Percentiles rank a stretch among this genome's conserved stretches.
Evolutionary conservation across 23 tunicate genomes (phyloP).

Genomic region (Trididemnum miniatum): DNA sequence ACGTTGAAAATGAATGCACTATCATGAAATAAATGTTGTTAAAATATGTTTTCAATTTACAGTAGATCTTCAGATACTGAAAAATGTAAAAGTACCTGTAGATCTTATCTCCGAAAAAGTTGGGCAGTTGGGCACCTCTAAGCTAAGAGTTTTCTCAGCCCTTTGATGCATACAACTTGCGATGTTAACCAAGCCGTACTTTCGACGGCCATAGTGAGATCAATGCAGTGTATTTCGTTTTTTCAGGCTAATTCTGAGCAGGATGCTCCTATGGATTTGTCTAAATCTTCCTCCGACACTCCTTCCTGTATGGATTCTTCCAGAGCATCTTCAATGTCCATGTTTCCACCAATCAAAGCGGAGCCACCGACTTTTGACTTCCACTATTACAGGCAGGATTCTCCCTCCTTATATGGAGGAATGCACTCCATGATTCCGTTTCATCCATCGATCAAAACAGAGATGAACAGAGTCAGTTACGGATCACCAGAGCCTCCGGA

Average conservation of each 20-base stretch:
- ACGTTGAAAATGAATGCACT: no score
- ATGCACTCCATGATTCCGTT: not conserved
- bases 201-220: no score
- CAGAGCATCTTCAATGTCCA: not conserved
- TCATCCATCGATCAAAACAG: not conserved
- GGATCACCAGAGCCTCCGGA: not conserved
- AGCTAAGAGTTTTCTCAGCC: no score
- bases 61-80: no score
- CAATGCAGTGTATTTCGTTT: no score
- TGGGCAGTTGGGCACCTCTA: no score
- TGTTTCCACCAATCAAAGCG: not conserved
- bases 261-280: conserved; percentile 63
- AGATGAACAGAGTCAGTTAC: not conserved
- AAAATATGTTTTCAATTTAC: no score
- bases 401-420: not conserved
- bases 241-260: conserved; percentile 21
- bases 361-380: conserved; percentile 22
- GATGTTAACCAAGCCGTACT: no score
- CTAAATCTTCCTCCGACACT: conserved; percentile 28
- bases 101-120: no score
- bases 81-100: no score
- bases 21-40: no score
- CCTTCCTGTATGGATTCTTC: conserved; percentile 1
- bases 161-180: no score
- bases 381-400: not conserved